Percentiles rank a stretch among this genome's conserved stretches.
These are phyloP conservation scores for Turnix velox DNA, from an alignment of 2,113 vertebrate species.

Conservation along the genomic window DNA sequence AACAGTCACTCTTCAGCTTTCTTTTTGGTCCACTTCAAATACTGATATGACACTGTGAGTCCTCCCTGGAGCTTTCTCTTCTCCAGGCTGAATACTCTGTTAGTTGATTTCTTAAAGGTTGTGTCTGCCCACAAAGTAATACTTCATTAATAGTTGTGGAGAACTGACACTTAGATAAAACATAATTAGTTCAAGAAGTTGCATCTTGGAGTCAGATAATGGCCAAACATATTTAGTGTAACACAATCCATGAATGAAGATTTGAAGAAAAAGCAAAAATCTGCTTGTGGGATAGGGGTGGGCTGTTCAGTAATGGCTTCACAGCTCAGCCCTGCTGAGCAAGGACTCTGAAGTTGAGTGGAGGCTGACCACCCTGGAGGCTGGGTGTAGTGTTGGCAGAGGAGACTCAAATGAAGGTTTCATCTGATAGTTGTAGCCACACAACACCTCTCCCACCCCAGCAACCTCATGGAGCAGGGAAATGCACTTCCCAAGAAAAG, in stretches of 20 bases:
- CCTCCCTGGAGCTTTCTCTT: too few relatives aligned
- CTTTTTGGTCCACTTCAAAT: too few relatives aligned
- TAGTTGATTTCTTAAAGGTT: neutral
- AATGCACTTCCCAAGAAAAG: neutral
- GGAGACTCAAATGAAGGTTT: neutral
- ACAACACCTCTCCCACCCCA: fast-evolving
- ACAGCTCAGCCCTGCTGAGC: neutral
- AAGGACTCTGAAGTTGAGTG: neutral
- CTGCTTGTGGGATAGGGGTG: fast-evolving
- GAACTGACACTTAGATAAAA: neutral
- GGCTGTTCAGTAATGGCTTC: neutral
- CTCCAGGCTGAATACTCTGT: too few relatives aligned
- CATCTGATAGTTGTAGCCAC: neutral
- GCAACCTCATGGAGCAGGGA: neutral
- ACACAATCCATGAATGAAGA: neutral
- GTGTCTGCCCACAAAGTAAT: neutral
- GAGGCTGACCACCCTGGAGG: neutral
- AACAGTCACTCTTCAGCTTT: too few relatives aligned
- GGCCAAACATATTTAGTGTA: neutral
- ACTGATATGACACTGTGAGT: too few relatives aligned
- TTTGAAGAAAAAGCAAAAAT: neutral
- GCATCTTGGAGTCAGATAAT: neutral
- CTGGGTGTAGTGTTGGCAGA: neutral
- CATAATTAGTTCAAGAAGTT: neutral
- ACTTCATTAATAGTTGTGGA: neutral